Evolutionary conservation across 2,113 vertebrate genomes (phyloP).

Genomic region (Cryptoleucopteryx plumbea): DNA sequence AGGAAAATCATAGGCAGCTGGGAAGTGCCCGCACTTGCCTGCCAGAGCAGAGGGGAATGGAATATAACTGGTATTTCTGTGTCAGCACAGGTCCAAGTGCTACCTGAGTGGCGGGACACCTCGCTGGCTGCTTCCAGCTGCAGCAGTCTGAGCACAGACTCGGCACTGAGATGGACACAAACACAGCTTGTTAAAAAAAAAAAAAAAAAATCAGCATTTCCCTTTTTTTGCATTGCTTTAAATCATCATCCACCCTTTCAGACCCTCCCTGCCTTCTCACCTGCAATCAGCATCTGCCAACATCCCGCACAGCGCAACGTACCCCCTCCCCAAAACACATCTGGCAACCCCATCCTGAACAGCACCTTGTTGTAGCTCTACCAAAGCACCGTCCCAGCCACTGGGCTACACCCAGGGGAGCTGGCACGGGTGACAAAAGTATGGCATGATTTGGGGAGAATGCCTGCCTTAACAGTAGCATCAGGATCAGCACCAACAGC

Average conservation of each 20-base stretch:
- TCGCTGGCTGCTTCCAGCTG: background rate
- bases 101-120: background rate
- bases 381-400: background rate
- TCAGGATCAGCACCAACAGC: background rate
- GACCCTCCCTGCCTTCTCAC: background rate
- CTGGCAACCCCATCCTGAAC: background rate
- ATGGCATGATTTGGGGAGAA: fast-evolving
- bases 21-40: background rate
- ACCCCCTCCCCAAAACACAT: background rate
- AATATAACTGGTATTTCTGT: too few relatives aligned
- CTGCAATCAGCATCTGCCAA: background rate
- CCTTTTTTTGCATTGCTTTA: background rate
- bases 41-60: background rate
- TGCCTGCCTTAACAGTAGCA: background rate
- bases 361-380: background rate
- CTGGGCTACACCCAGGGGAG: background rate
- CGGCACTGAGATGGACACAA: fast-evolving
- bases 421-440: fast-evolving
- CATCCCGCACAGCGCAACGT: background rate
- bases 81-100: fast-evolving
- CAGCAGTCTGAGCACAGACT: background rate
- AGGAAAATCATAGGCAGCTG: background rate
- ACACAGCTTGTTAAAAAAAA: background rate
- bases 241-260: background rate
- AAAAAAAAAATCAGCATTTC: background rate